Conservation (phyloP, 2,888 invertebrate genomes). For the Diabrotica balteata region DNA sequence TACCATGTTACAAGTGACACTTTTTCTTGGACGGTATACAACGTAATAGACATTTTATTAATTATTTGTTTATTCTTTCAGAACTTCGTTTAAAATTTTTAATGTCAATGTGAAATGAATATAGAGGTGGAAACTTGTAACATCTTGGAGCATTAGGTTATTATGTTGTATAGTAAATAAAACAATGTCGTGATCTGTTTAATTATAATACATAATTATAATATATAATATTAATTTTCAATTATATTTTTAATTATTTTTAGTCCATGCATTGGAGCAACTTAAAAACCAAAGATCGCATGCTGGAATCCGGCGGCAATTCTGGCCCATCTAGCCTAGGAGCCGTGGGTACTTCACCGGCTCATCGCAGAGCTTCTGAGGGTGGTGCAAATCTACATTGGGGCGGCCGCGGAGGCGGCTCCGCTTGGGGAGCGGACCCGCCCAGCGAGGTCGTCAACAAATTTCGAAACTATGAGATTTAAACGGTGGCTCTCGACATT, state of each 20-base stretch:
- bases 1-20: no score
- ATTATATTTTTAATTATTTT: background rate
- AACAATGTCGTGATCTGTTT: no score
- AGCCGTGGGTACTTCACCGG: slow-evolving; percentile 64
- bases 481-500: slow-evolving; percentile 56
- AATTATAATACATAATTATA: no score
- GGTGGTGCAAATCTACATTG: slow-evolving; percentile 84
- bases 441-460: slow-evolving; percentile 84
- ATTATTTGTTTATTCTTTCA: no score
- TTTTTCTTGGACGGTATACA: no score
- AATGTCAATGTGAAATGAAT: no score
- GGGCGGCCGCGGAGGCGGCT: slow-evolving; percentile 64
- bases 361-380: slow-evolving; percentile 80
- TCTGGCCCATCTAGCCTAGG: slow-evolving; percentile 67
- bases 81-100: no score
- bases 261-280: slow-evolving; percentile 94
- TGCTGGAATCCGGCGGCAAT: slow-evolving; percentile 72
- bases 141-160: no score
- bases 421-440: slow-evolving; percentile 74
- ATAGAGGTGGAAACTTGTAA: no score
- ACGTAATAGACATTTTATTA: no score
- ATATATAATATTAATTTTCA: no score
- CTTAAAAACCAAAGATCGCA: slow-evolving; percentile 88
- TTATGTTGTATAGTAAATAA: no score
- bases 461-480: slow-evolving; percentile 92